phyloP scores from a whole-genome alignment of 2,113 vertebrate genomes.

The Pelodiscus sinensis region DNA sequence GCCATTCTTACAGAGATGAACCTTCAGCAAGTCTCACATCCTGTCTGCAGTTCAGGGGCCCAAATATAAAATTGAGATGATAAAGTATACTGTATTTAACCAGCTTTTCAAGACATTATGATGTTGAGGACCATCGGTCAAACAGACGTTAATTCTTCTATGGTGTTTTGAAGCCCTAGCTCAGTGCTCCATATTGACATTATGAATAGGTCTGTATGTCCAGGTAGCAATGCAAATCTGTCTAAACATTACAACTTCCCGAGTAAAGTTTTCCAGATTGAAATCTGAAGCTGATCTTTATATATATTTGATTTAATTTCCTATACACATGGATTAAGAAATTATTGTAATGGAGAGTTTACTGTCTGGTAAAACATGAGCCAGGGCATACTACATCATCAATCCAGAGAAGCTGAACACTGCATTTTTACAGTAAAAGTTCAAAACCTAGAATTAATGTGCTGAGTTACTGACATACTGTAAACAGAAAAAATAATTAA shows the following conservation, averaged over 20 bases:
- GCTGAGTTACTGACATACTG: neutral
- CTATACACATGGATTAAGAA: neutral
- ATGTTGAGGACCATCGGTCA: neutral
- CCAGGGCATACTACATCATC: rapidly evolving
- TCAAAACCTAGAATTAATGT: neutral
- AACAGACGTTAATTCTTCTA: neutral
- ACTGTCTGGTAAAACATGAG: neutral
- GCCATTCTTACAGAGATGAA: neutral
- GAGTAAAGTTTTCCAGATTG: neutral
- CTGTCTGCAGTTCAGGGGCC: neutral
- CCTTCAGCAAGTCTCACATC: neutral
- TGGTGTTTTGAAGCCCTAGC: neutral
- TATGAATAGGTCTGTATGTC: neutral
- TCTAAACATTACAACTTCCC: neutral
- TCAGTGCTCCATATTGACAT: neutral
- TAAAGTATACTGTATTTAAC: neutral
- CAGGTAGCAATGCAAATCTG: neutral
- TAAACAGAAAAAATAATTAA: neutral
- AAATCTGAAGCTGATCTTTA: neutral
- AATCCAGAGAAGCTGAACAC: neutral
- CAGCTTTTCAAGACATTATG: neutral
- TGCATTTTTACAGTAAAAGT: neutral
- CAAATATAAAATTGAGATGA: neutral
- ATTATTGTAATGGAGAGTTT: neutral
- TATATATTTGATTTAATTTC: neutral